phyloP scores from a whole-genome alignment of 1,140 invertebrate species.

The Aphis gossypii region DNA sequence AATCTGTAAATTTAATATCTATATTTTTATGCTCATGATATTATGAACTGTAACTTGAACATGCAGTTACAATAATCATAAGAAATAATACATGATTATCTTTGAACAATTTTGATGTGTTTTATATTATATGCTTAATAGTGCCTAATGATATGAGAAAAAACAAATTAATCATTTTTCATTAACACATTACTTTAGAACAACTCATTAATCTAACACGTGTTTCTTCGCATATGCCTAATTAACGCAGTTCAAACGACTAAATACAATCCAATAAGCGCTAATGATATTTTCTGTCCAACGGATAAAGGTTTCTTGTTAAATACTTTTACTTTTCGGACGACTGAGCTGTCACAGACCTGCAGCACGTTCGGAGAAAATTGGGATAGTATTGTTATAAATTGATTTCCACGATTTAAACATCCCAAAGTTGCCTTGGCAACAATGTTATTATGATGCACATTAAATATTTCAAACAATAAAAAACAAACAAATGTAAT shows the following conservation, averaged over 20 bases:
- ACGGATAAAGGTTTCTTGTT: neutral
- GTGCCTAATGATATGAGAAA: neutral
- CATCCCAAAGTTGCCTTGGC: neutral
- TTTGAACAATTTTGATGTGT: neutral
- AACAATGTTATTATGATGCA: neutral
- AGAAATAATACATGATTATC: neutral
- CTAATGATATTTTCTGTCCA: neutral
- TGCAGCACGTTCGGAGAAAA: neutral
- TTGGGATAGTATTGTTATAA: neutral
- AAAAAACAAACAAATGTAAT: neutral
- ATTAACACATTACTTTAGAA: neutral
- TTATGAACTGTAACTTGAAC: neutral
- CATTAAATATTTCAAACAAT: neutral
- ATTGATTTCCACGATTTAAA: slow-evolving; percentile 9
- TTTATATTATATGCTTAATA: neutral
- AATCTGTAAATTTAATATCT: neutral
- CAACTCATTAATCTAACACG: slow-evolving; percentile 14
- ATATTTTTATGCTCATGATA: neutral
- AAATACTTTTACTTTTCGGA: neutral
- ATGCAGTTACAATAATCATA: neutral
- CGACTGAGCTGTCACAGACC: neutral
- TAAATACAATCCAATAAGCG: neutral
- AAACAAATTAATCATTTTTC: neutral
- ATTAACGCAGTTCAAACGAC: neutral
- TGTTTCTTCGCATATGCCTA: neutral